Evolutionary conservation across 2,888 invertebrate genomes (phyloP).

Genomic region (Hylaea fasciaria): DNA sequence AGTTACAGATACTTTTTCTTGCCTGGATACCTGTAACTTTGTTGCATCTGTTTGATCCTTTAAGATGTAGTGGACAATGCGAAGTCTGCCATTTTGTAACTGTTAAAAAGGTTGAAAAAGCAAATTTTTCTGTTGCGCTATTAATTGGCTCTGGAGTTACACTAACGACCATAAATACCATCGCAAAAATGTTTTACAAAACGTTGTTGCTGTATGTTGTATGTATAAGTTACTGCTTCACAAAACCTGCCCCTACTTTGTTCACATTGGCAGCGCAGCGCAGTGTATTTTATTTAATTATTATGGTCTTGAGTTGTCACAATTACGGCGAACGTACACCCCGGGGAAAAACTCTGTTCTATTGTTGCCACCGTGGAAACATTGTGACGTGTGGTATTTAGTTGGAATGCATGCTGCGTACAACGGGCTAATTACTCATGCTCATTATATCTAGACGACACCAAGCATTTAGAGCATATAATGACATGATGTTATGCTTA

Average conservation of each 20-base stretch:
- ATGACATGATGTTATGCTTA: too few species aligned
- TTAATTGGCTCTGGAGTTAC: too few species aligned
- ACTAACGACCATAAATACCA: too few species aligned
- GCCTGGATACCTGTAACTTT: too few species aligned
- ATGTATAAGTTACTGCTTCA: neutral
- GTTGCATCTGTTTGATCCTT: too few species aligned
- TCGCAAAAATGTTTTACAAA: neutral
- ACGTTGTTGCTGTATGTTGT: neutral
- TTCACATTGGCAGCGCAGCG: slow-evolving; percentile 29
- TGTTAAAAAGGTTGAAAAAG: neutral
- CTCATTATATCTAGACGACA: neutral
- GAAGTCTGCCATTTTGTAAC: neutral
- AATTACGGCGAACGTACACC: slow-evolving; percentile 38
- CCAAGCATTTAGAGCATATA: neutral
- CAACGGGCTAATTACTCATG: slow-evolving; percentile 24
- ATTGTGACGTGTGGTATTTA: slow-evolving; percentile 32
- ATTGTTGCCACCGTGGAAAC: slow-evolving; percentile 40
- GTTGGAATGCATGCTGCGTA: slow-evolving; percentile 13
- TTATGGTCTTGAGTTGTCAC: slow-evolving; percentile 40
- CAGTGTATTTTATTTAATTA: slow-evolving; percentile 38
- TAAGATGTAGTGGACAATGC: slow-evolving; percentile 20
- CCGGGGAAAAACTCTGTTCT: slow-evolving; percentile 32
- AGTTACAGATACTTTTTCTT: too few species aligned
- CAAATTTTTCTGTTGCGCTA: too few species aligned
- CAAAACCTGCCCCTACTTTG: slow-evolving; percentile 17